Evolutionary conservation across 2,888 invertebrate species (phyloP).

Genomic region (Tetragonisca angustula): DNA sequence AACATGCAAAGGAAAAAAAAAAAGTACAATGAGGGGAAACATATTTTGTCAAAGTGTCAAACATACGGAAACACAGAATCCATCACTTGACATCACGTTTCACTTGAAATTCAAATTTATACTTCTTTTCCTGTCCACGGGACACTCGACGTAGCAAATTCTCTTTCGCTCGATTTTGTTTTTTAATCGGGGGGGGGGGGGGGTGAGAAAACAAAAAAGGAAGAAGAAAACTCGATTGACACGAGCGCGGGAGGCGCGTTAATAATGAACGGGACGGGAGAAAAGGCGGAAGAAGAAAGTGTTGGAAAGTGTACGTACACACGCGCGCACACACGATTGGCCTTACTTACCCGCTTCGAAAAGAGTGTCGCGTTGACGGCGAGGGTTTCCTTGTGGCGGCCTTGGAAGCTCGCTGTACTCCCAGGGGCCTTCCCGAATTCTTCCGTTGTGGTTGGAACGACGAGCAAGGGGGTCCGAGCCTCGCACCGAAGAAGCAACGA

Average conservation of each 20-base stretch:
- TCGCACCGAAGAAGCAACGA: conserved; percentile 27
- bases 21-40: no score
- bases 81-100: no score
- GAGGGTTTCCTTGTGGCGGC: conserved; percentile 34
- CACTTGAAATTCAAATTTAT: no score
- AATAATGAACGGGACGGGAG: conserved; percentile 27
- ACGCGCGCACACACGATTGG: conserved; percentile 61
- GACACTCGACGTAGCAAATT: not conserved
- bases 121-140: no score
- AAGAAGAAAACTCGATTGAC: not conserved
- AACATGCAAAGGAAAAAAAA: no score
- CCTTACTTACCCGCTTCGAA: conserved; percentile 65
- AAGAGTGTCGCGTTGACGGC: conserved; percentile 53
- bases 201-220: not conserved
- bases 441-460: conserved; percentile 55
- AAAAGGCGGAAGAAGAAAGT: conserved; percentile 19
- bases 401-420: conserved; percentile 51
- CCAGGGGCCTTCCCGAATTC: conserved; percentile 60
- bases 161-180: not conserved
- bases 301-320: conserved; percentile 38
- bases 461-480: conserved; percentile 37
- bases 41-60: no score
- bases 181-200: no score
- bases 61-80: no score
- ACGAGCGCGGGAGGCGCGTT: conserved; percentile 55